phyloP scores from a whole-genome alignment of 1,140 invertebrate genomes.

The Bombus superbus region DNA sequence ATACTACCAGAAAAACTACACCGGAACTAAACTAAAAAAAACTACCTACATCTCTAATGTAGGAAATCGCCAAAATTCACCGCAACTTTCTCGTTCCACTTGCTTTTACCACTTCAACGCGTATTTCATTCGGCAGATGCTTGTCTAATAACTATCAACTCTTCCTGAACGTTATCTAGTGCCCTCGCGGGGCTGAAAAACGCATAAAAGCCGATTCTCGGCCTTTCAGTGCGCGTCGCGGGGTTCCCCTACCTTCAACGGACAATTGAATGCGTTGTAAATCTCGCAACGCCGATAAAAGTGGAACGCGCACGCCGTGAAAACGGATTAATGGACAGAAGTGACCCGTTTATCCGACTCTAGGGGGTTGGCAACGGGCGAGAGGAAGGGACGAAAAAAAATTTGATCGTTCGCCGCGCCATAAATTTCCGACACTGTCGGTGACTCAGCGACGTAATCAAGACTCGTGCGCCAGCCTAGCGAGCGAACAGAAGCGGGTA shows the following conservation, averaged over 20 bases:
- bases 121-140: background rate
- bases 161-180: background rate
- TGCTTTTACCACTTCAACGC: background rate
- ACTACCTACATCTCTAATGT: too few species aligned
- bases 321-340: constrained; percentile 66
- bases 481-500: background rate
- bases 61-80: too few species aligned
- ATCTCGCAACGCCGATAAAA: constrained; percentile 55
- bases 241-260: constrained; percentile 15
- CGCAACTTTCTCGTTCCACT: too few species aligned
- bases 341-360: constrained; percentile 57
- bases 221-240: constrained; percentile 35
- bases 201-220: constrained; percentile 23
- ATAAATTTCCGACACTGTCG: constrained; percentile 66
- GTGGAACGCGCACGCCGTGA: constrained; percentile 44
- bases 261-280: constrained; percentile 61
- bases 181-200: background rate
- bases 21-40: too few species aligned
- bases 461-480: constrained; percentile 22
- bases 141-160: constrained; percentile 21
- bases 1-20: too few species aligned
- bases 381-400: background rate
- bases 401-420: constrained; percentile 34
- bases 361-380: background rate
- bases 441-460: constrained; percentile 67